These are phyloP conservation scores for Chymomyza amoena DNA, from an alignment of 2,888 invertebrate genomes.

Conservation along the genomic window DNA sequence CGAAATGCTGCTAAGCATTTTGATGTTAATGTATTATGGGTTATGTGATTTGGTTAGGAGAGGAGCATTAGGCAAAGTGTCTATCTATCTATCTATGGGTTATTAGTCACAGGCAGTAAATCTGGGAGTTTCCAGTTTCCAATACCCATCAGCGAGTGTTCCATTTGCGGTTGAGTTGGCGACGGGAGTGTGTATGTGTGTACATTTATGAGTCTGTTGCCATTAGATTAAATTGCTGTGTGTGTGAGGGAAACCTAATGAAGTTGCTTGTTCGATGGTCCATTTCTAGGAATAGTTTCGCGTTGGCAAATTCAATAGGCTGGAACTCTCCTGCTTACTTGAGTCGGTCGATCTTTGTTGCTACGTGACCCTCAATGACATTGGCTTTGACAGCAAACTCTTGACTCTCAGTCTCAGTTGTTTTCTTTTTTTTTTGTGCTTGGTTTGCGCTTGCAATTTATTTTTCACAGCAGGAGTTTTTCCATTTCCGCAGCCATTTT, in stretches of 20 bases:
- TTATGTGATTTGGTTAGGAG: constrained; percentile 2
- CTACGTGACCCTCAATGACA: background rate
- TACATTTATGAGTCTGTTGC: background rate
- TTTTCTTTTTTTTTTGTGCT: background rate
- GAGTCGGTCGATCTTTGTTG: background rate
- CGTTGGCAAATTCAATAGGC: background rate
- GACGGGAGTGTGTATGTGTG: background rate
- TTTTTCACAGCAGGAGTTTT: background rate
- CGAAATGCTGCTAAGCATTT: background rate
- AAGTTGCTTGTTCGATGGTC: background rate
- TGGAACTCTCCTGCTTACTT: background rate
- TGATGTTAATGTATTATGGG: background rate
- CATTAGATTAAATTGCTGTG: background rate
- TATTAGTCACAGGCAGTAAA: background rate
- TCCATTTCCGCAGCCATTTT: background rate
- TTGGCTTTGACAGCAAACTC: background rate
- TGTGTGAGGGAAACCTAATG: background rate
- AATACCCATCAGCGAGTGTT: background rate
- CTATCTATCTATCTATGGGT: background rate
- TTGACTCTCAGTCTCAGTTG: background rate
- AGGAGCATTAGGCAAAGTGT: background rate
- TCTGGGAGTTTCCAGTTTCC: background rate
- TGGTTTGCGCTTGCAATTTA: background rate
- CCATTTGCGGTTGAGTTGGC: background rate
- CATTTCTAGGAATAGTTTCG: background rate